phyloP scores from a whole-genome alignment of 2,888 invertebrate species.

The Itoplectis maculator region DNA sequence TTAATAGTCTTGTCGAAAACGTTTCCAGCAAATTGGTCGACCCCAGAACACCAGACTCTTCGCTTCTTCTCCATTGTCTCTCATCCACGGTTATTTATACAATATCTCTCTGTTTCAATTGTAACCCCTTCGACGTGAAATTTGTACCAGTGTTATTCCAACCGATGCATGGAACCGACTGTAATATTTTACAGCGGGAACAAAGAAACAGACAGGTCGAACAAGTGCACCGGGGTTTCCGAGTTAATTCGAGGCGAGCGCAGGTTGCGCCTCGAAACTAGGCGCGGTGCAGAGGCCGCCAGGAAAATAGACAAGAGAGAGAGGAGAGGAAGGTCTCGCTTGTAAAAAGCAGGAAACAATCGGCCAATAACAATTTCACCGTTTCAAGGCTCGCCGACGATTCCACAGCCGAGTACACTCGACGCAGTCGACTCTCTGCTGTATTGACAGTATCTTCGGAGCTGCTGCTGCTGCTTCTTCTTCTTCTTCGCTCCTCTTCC shows the following conservation, averaged over 20 bases:
- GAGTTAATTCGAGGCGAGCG: conserved; percentile 1
- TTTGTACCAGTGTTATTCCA: too few relatives aligned
- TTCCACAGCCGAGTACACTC: conserved; percentile 42
- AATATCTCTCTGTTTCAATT: too few relatives aligned
- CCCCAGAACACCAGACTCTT: background rate
- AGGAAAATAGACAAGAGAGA: conserved; percentile 12
- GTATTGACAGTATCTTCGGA: conserved; percentile 5
- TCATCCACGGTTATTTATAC: too few relatives aligned
- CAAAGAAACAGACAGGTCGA: too few relatives aligned
- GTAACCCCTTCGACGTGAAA: too few relatives aligned
- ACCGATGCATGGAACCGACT: too few relatives aligned
- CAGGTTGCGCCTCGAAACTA: too few relatives aligned
- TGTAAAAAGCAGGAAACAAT: conserved; percentile 66
- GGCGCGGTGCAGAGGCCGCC: conserved; percentile 35
- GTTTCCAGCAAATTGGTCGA: background rate
- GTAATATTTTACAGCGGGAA: too few relatives aligned
- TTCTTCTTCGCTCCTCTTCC: conserved; percentile 13
- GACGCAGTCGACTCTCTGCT: background rate
- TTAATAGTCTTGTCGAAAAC: too few relatives aligned
- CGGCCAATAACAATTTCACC: conserved; percentile 70
- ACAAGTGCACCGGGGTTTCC: conserved; percentile 3
- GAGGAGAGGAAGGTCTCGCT: conserved; percentile 46
- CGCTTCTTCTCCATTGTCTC: too few relatives aligned
- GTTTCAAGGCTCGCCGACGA: conserved; percentile 65
- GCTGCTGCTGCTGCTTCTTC: conserved; percentile 17